Evolutionary conservation across 2,113 vertebrate species (phyloP).

Genomic region (Pogona vitticeps): DNA sequence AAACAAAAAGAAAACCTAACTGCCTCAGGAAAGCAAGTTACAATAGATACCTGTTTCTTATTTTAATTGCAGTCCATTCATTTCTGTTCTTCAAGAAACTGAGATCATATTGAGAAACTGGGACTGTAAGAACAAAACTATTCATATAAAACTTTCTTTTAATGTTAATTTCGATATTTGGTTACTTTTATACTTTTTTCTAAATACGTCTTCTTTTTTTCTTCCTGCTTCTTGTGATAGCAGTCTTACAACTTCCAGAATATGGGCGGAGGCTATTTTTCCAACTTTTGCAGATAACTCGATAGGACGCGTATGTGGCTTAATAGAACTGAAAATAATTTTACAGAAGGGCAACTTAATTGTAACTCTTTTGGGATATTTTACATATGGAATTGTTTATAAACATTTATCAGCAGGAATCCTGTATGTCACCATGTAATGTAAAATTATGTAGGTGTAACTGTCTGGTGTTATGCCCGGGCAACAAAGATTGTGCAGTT

Average conservation of each 20-base stretch:
- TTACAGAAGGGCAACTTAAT: background rate
- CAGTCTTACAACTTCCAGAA: conserved; percentile 26
- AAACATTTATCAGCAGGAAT: too few species aligned
- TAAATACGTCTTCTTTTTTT: conserved; percentile 71
- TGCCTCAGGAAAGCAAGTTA: conserved; percentile 74
- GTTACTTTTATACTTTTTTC: conserved; percentile 64
- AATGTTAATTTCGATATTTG: conserved; percentile 47
- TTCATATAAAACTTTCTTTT: conserved; percentile 5
- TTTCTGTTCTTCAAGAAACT: conserved; percentile 39
- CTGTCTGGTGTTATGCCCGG: too few species aligned
- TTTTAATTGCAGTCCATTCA: conserved; percentile 58
- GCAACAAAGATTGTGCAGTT: too few species aligned
- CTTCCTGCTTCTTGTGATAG: conserved; percentile 65
- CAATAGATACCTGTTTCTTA: conserved; percentile 61
- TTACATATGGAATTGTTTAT: too few species aligned
- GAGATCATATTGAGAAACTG: conserved; percentile 48
- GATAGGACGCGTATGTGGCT: background rate
- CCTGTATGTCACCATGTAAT: too few species aligned
- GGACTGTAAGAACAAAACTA: conserved; percentile 46
- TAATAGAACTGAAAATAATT: background rate
- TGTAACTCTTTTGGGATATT: background rate
- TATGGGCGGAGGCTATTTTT: background rate
- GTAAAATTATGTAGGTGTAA: too few species aligned
- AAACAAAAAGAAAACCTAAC: conserved; percentile 60
- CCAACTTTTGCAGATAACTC: background rate